These are phyloP conservation scores for Phenganax subtilis DNA, from an alignment of 92 coral and sea anemone genomes.

Conservation along the genomic window DNA sequence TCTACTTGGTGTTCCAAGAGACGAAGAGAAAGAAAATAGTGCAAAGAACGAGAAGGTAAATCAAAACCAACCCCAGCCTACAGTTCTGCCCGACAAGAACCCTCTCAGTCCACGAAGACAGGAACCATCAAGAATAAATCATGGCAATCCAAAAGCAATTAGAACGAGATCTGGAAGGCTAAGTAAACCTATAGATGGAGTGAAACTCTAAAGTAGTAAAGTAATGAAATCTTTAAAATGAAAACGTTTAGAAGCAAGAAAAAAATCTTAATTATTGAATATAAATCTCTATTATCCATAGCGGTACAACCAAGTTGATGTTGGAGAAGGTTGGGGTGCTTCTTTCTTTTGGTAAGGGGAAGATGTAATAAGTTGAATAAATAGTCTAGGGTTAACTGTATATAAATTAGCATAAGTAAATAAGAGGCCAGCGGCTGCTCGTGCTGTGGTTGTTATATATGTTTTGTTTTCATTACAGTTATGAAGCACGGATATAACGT, in stretches of 20 bases:
- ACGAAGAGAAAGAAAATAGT: not conserved
- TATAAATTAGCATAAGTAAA: not conserved
- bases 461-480: not conserved
- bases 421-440: not conserved
- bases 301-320: too few relatives aligned
- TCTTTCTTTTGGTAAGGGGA: not conserved
- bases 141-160: not conserved
- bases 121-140: not conserved
- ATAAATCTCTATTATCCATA: not conserved
- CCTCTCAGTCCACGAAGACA: not conserved
- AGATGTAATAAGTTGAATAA: not conserved
- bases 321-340: not conserved
- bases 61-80: not conserved
- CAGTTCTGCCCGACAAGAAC: not conserved
- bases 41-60: not conserved
- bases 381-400: not conserved
- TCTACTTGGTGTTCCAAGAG: slow-evolving; percentile 17
- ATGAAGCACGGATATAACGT: too few relatives aligned
- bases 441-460: not conserved
- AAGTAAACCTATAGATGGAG: slow-evolving; percentile 13
- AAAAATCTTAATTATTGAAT: not conserved
- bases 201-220: not conserved
- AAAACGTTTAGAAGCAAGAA: not conserved
- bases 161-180: slow-evolving; percentile 24
- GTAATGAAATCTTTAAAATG: not conserved